These are phyloP conservation scores for Acanthococcus lagerstroemiae DNA, from an alignment of 2,888 invertebrate genomes.

Conservation along the genomic window DNA sequence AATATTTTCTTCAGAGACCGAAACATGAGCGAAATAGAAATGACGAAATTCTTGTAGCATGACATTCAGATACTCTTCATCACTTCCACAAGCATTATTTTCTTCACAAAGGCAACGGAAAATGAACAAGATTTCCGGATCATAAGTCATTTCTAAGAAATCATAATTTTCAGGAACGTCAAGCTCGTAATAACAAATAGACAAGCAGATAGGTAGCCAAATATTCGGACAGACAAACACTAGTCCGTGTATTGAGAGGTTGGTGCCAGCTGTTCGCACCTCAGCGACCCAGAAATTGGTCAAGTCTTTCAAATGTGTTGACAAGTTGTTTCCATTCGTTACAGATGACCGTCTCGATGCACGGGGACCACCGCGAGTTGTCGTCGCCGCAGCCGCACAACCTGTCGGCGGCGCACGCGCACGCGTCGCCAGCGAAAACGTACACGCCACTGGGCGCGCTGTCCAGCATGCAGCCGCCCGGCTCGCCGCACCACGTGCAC, in stretches of 20 bases:
- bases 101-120: not conserved
- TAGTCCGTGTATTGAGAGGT: too few species aligned
- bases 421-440: constrained; percentile 39
- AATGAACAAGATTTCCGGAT: not conserved
- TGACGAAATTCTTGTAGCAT: not conserved
- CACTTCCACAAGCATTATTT: not conserved
- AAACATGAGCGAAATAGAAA: not conserved
- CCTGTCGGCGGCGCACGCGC: not conserved
- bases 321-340: too few species aligned
- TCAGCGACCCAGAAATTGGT: too few species aligned
- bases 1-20: not conserved
- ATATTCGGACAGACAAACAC: too few species aligned
- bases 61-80: not conserved
- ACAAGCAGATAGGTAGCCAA: not conserved
- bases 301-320: too few species aligned
- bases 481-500: constrained; percentile 42
- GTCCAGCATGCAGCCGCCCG: constrained; percentile 77
- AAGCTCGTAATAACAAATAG: not conserved
- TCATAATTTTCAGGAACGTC: not conserved
- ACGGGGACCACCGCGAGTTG: constrained; percentile 7
- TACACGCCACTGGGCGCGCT: constrained; percentile 75
- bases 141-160: not conserved
- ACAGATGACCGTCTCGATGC: constrained; percentile 17
- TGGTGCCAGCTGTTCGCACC: too few species aligned
- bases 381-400: not conserved